Evolutionary conservation across 2,888 invertebrate genomes (phyloP).

Genomic region (Megastigmus dorsalis): DNA sequence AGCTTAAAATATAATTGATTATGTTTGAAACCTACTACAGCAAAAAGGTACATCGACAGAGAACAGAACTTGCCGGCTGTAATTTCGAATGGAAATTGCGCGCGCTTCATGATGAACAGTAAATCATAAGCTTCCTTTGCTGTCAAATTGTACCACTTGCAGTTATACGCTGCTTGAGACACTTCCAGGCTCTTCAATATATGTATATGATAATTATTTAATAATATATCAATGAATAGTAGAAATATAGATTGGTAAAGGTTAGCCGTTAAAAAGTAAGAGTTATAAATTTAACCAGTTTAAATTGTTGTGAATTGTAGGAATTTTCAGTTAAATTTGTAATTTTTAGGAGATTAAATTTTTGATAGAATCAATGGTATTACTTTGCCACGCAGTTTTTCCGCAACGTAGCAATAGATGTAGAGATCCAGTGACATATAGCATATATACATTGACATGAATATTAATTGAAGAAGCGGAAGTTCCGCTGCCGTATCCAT

Average conservation of each 20-base stretch:
- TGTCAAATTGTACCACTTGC: constrained; percentile 56
- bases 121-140: constrained; percentile 50
- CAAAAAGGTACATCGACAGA: constrained; percentile 42
- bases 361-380: too few species aligned
- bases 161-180: constrained; percentile 53
- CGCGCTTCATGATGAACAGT: constrained; percentile 53
- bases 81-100: constrained; percentile 54
- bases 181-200: constrained; percentile 56
- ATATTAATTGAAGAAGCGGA: constrained; percentile 32
- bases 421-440: constrained; percentile 47
- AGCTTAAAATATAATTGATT: too few species aligned
- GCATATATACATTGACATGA: constrained; percentile 23
- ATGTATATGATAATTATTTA: too few species aligned
- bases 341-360: too few species aligned
- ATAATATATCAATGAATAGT: too few species aligned
- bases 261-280: too few species aligned
- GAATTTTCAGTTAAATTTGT: too few species aligned
- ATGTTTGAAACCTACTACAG: constrained; percentile 6
- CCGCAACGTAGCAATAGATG: constrained; percentile 49
- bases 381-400: constrained; percentile 41
- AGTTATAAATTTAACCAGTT: too few species aligned
- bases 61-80: constrained; percentile 57
- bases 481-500: constrained; percentile 2
- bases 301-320: too few species aligned
- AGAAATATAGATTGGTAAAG: too few species aligned